Evolutionary conservation across 2,888 invertebrate genomes (phyloP), one percentile per base, ranked within the genome.

Genomic region (Drosophila seclusa): DNA sequence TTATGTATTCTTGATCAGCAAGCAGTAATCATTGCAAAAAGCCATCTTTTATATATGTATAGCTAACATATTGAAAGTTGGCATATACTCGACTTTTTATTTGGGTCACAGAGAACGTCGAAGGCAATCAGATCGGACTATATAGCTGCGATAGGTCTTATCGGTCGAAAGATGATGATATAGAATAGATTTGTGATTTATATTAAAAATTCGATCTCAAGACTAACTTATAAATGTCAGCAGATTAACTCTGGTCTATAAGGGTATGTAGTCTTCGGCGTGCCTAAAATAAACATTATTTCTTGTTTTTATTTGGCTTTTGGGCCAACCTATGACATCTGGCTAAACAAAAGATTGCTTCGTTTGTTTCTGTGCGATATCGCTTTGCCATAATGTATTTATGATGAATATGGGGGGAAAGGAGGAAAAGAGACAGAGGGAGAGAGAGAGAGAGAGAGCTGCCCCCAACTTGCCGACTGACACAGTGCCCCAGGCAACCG

Each of bases 291-390:
- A 24, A 45, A 1, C 16, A 16, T 24, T 16, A 24, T 24, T 45
- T 45, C 21, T 45, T 42, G 18, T 65, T 45, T 40, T 45, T 53
- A 24, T 24, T 64, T 21, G 27, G 2, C 24, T 48, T 54, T n/a
- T 38, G 31, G 55, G 73, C 64, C 79, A 79, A 80, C 79, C 82
- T 80, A 80, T 80, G 79, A 82, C 82, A 80, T 79, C 79, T 74
- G 61, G 36, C 64, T 21, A 62, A 60, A 59, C 77, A 71, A 71
- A 67, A 76, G 77, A 80, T 80, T 67, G 62, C 42, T 65, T 73
- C 71, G 52, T 64, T 71, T 63, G 31, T 66, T 61, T 24, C 7
- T 50, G 40, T 38, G 49, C 55, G 48, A 53, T 73, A 67, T 78
- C 55, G 48, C 34, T 68, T 59, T 71, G 67, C 55, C 72, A 72